Conservation (phyloP, 2,888 invertebrate species). For the Microctonus brassicae region DNA sequence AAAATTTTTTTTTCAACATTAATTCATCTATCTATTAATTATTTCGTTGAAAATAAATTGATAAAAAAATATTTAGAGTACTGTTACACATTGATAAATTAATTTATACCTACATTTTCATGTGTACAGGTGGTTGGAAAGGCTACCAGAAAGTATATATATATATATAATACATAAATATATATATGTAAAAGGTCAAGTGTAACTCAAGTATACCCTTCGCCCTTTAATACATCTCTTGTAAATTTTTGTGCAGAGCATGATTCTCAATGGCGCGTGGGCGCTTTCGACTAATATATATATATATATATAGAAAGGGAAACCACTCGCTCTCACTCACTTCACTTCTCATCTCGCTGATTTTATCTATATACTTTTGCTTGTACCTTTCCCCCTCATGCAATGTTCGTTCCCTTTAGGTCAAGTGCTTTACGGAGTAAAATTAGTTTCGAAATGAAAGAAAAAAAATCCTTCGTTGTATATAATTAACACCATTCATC, state of each 20-base stretch:
- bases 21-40: neutral
- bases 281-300: neutral
- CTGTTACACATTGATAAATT: too few species aligned
- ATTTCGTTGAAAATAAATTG: too few species aligned
- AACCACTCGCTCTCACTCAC: constrained; percentile 9
- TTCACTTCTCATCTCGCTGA: constrained; percentile 6
- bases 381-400: neutral
- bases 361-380: constrained; percentile 12
- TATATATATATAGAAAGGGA: neutral
- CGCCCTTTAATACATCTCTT: constrained; percentile 7
- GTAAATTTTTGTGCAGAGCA: neutral
- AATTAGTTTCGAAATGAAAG: neutral
- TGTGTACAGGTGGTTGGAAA: constrained; percentile 42
- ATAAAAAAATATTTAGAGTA: too few species aligned
- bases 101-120: neutral
- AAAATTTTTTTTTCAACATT: neutral
- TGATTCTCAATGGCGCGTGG: neutral
- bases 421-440: neutral
- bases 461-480: too few species aligned
- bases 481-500: neutral
- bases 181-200: too few species aligned
- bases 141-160: constrained; percentile 47
- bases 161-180: too few species aligned
- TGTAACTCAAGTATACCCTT: constrained; percentile 49
- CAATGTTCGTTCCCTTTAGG: neutral